A percentile compares a stretch with the other conserved stretches of the same genome.
Conservation (phyloP, 1,140 invertebrate species). For the Venustaconcha ellipsiformis region DNA sequence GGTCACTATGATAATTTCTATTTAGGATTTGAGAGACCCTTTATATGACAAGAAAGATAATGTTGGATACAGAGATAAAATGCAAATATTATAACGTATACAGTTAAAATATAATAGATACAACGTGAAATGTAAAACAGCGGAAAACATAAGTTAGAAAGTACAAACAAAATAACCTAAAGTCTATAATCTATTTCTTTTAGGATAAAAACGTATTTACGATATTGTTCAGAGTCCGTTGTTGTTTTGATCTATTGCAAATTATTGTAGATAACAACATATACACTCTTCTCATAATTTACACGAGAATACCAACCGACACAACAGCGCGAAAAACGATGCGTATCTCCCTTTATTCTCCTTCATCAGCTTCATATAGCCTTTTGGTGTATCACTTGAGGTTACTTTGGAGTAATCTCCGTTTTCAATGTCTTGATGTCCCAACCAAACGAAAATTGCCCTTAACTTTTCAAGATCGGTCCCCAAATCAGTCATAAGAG, state of each 20-base stretch:
- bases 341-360: slow-evolving; percentile 99
- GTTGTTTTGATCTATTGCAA: neutral
- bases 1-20: too few species aligned
- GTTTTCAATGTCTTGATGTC: slow-evolving; percentile 19
- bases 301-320: slow-evolving; percentile 68
- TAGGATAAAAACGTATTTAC: neutral
- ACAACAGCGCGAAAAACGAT: slow-evolving; percentile 89
- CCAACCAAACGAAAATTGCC: slow-evolving; percentile 22
- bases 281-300: too few species aligned
- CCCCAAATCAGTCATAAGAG: slow-evolving; percentile 4
- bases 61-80: too few species aligned
- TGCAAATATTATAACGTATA: too few species aligned
- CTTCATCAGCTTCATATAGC: slow-evolving; percentile 93
- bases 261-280: too few species aligned
- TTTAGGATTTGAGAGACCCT: too few species aligned
- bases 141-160: neutral
- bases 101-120: too few species aligned
- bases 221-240: neutral
- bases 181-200: neutral
- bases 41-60: too few species aligned
- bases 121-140: too few species aligned
- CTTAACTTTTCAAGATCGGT: slow-evolving; percentile 28
- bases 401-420: slow-evolving; percentile 69
- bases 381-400: slow-evolving; percentile 87
- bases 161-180: neutral